These are phyloP conservation scores for Mystacides longicornis DNA, from an alignment of 2,888 invertebrate species.

Conservation along the genomic window DNA sequence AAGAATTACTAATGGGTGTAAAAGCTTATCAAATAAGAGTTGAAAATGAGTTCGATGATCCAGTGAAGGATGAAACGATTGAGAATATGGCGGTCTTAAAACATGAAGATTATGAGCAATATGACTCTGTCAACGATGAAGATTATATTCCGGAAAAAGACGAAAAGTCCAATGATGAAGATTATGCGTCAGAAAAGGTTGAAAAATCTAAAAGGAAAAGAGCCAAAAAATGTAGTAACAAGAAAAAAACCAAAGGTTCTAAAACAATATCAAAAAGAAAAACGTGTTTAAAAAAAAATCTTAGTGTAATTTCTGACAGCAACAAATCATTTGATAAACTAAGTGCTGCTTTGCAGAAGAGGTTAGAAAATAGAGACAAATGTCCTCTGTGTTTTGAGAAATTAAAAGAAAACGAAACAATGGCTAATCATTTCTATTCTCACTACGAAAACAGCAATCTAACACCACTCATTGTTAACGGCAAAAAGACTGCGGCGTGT, in stretches of 20 bases:
- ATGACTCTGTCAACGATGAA: background rate
- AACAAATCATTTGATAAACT: slow-evolving; percentile 17
- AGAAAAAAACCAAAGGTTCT: background rate
- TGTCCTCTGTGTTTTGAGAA: slow-evolving; percentile 23
- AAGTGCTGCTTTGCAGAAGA: slow-evolving; percentile 19
- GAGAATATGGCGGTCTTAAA: background rate
- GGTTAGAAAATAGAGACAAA: slow-evolving; percentile 20
- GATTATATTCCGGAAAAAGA: background rate
- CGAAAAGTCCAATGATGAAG: background rate
- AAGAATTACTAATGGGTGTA: slow-evolving; percentile 10
- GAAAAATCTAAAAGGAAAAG: slow-evolving; percentile 5
- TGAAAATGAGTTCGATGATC: slow-evolving; percentile 6
- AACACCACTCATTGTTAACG: slow-evolving; percentile 21
- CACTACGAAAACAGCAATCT: slow-evolving; percentile 19
- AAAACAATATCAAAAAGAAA: background rate
- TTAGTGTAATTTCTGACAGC: slow-evolving; percentile 6
- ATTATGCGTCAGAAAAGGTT: background rate
- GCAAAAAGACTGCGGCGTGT: slow-evolving; percentile 21
- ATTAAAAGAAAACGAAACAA: slow-evolving; percentile 16
- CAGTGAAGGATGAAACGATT: background rate
- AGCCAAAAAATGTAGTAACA: slow-evolving; percentile 4
- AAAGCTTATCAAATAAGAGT: slow-evolving; percentile 5
- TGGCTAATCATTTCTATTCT: slow-evolving; percentile 21
- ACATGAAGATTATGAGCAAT: background rate
- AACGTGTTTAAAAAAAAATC: background rate